Conservation (phyloP, 1,140 invertebrate genomes). For the Aporrectodea caliginosa region DNA sequence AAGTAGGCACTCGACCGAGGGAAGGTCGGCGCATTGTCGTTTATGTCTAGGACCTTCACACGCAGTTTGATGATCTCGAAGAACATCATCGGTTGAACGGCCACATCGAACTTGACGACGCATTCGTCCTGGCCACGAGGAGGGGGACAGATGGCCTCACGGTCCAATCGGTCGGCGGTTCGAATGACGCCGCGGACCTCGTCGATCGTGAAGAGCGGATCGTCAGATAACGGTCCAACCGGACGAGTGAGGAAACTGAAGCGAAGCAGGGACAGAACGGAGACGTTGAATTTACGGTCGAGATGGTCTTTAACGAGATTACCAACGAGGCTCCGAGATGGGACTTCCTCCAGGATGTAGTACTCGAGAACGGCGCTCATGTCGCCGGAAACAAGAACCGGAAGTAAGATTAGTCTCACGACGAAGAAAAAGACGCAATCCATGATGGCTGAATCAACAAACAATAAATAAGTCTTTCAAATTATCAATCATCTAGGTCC, state of each 20-base stretch:
- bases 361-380: background rate
- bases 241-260: background rate
- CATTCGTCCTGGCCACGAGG: background rate
- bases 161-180: background rate
- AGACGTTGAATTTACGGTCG: background rate
- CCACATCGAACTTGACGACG: conserved; percentile 12
- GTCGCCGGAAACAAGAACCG: background rate
- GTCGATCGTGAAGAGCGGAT: background rate
- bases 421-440: no score
- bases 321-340: background rate
- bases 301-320: background rate
- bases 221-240: background rate
- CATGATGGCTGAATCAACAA: no score
- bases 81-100: conserved; percentile 1
- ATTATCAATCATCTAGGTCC: no score
- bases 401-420: no score
- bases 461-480: no score
- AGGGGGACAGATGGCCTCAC: background rate
- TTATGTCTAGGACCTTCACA: conserved; percentile 29
- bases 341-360: background rate
- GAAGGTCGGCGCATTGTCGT: conserved; percentile 31
- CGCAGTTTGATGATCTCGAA: conserved; percentile 29
- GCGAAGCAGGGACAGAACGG: background rate
- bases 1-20: background rate
- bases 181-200: background rate